Evolutionary conservation across 2,113 vertebrate genomes (phyloP), one percentile per base, ranked within the genome.

Genomic region (Tapirus terrestris): DNA sequence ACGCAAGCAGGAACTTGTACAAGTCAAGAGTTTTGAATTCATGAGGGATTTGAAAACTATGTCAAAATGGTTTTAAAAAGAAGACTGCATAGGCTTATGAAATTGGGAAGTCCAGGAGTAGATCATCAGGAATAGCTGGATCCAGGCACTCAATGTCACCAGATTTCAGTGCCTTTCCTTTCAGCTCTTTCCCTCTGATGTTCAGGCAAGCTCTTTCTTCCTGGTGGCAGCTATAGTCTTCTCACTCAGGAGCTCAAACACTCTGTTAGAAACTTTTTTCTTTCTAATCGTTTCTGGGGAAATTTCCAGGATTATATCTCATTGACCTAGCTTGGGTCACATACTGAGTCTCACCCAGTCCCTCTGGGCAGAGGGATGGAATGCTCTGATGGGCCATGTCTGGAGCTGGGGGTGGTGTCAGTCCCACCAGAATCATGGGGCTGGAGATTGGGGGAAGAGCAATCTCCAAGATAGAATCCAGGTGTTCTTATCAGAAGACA

Each of bases 141-240:
- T 73, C 39, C 58, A 89, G 45, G 45, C 23, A 76, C 45, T 81
- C 16, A 33, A 18, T 51, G 8, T 60, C 17, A 45, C 82, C 68
- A 94, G 48, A 95, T 61, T 77, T 65, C 36, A 60, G 27, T 84
- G n/a, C 16, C 31, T 86, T 94, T n/a, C 39, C 48, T 73, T 92
- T 90, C 39, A 92, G 29, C 43, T 51, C 9, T 92, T 90, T 72
- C 17, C 45, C 65, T 72, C 21, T 96, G 61, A 53, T 36, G 80
- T 91, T 87, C 60, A 87, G 68, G 20, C 10, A 63, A 67, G 10
- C 23, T 76, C 31, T 79, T 63, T 92, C 36, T 92, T 51, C 2
- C 48, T 80, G 58, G 8, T 72, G 31, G 8, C 63, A 89, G 33
- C 31, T 79, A 2, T 63, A 70, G 45, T 91, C 16, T 92, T 95